phyloP scores from a whole-genome alignment of 1,140 invertebrate genomes.

The Campoletis sonorensis region DNA sequence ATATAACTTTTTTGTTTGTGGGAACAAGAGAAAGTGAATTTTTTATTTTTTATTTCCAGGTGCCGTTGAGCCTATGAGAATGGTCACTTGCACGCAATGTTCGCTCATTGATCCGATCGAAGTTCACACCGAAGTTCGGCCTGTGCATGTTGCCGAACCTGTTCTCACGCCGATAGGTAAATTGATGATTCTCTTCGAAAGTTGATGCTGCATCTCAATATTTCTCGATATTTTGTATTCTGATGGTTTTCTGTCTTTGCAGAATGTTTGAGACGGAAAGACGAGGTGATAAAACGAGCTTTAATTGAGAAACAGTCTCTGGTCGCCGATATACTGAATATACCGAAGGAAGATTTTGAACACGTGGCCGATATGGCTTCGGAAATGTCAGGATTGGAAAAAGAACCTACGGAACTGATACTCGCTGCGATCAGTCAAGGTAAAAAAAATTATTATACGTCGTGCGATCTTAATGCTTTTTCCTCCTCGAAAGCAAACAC shows the following conservation, averaged over 20 bases:
- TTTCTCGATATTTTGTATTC: background rate
- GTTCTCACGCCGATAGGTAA: slow-evolving; percentile 88
- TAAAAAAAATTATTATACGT: slow-evolving; percentile 58
- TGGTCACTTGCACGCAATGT: slow-evolving; percentile 78
- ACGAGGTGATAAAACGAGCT: slow-evolving; percentile 83
- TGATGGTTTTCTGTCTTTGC: slow-evolving; percentile 54
- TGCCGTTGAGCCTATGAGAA: slow-evolving; percentile 69
- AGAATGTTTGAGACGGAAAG: slow-evolving; percentile 85
- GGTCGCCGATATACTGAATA: slow-evolving; percentile 86
- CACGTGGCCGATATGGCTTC: slow-evolving; percentile 81
- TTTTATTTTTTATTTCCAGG: slow-evolving; percentile 50
- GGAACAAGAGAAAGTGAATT: background rate
- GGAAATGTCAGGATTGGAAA: slow-evolving; percentile 75
- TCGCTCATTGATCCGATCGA: slow-evolving; percentile 88
- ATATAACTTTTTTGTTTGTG: no score
- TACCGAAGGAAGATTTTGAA: slow-evolving; percentile 84
- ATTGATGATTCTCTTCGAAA: slow-evolving; percentile 22
- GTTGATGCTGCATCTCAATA: background rate
- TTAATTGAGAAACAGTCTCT: slow-evolving; percentile 85
- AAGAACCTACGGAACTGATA: slow-evolving; percentile 84
- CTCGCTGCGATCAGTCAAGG: slow-evolving; percentile 85
- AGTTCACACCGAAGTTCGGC: slow-evolving; percentile 84
- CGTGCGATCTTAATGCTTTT: background rate
- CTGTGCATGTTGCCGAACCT: slow-evolving; percentile 86
- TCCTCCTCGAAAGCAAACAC: background rate